Evolutionary conservation across 2,888 invertebrate genomes (phyloP).

Genomic region (Eupelmus urozonus): DNA sequence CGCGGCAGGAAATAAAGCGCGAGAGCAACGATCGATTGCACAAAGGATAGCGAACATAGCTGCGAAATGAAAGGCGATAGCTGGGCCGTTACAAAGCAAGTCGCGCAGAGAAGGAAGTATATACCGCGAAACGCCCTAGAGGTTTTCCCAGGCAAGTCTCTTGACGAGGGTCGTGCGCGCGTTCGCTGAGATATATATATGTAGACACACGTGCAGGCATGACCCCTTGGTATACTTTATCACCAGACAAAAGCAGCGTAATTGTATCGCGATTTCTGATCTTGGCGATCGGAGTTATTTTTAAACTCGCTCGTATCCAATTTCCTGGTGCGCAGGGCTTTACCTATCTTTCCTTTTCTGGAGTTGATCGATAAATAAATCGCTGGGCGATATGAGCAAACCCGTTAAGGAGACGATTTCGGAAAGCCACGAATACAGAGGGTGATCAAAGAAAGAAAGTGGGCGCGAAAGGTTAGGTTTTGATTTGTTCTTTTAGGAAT

Average conservation of each 20-base stretch:
- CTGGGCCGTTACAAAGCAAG: background rate
- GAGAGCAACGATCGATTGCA: background rate
- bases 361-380: too few species aligned
- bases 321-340: constrained; percentile 4
- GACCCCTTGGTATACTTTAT: background rate
- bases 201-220: too few species aligned
- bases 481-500: too few species aligned
- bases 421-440: background rate
- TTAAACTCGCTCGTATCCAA: constrained; percentile 25
- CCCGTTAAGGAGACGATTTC: background rate
- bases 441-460: background rate
- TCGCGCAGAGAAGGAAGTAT: background rate
- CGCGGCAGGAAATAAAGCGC: background rate
- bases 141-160: too few species aligned
- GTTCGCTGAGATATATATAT: background rate
- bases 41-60: constrained; percentile 2
- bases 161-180: constrained; percentile 7
- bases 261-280: constrained; percentile 34
- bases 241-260: constrained; percentile 27
- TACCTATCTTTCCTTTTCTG: background rate
- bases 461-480: too few species aligned
- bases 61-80: background rate
- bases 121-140: too few species aligned
- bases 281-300: constrained; percentile 22
- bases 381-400: too few species aligned